These are phyloP conservation scores for Buphagus erythrorhynchus DNA, from an alignment of 2,797 vertebrate species.

Conservation along the genomic window DNA sequence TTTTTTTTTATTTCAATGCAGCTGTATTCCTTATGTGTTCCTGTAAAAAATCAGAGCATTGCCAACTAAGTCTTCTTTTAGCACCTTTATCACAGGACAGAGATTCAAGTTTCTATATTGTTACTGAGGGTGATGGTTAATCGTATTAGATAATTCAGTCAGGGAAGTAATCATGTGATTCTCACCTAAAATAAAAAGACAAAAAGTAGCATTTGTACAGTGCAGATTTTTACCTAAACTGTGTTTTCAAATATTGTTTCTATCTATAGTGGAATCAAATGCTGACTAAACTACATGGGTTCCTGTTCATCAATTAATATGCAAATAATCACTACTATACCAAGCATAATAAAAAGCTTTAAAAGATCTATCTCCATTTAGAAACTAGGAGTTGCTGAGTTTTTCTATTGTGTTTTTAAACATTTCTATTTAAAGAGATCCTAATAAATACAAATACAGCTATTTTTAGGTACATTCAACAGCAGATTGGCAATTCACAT, in stretches of 20 bases:
- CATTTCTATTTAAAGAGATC: not conserved
- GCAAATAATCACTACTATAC: not conserved
- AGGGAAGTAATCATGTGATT: not conserved
- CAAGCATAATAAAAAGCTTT: not conserved
- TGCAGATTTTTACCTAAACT: not conserved
- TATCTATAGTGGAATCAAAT: not conserved
- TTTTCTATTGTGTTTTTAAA: not conserved
- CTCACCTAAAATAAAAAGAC: not conserved
- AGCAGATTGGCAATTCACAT: slow-evolving; percentile 28
- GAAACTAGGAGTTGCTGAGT: not conserved
- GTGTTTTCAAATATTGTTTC: not conserved
- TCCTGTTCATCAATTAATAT: not conserved
- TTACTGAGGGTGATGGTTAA: not conserved
- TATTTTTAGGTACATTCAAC: slow-evolving; percentile 17
- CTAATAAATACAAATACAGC: slow-evolving; percentile 26
- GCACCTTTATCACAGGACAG: not conserved
- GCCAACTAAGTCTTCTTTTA: not conserved
- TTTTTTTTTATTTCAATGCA: not conserved
- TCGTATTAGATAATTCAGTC: not conserved
- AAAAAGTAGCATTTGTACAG: not conserved
- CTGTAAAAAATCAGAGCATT: not conserved
- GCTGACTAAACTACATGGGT: not conserved
- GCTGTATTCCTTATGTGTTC: not conserved
- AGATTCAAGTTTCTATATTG: not conserved
- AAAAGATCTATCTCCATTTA: not conserved